Base-by-base conservation (phyloP, 2,888 invertebrate genomes). In the Drosophila quinaria region DNA sequence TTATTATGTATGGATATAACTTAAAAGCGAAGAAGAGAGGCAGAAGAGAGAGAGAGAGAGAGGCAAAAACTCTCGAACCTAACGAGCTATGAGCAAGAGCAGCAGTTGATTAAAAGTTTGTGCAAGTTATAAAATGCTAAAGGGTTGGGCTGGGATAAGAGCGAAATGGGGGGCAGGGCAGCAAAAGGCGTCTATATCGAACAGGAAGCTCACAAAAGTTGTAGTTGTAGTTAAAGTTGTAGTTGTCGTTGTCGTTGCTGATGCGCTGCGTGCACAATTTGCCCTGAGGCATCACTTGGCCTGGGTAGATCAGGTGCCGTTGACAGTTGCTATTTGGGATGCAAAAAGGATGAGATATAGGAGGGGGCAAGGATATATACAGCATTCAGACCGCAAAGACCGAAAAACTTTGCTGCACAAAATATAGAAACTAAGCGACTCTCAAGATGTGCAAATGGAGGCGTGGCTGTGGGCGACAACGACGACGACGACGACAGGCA, bases 51-150 rank as follows among this genome's bases (percentile, higher is more conserved):
- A 15, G 42, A 22, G 42, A 17, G 42, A 15, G 19, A 58, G 8
- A n/a, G 25, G 61, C 39, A 68, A 55, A 58, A 71, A 63, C 46
- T 47, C 70, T 63, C 46, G 50, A 65, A 78, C 61, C 62, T 74
- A 77, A 78, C 73, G 73, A 80, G 78, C 70, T 78, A 58, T 78
- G 80, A 83, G 83, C 74, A 35, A 63, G 51, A 71, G 72, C 81
- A 63, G 71, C 72, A 89, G 83, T 86, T 86, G 90, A 86, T 86
- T 86, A 86, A 86, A 86, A 86, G 65, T 87, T 89, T 70, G 55
- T 65, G 58, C 78, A 89, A 85, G 80, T 89, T 87, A 70, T 69
- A 78, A 79, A 77, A 73, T 73, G 54, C 62, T 47, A 62, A 39
- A 63, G 78, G 56, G 59, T 54, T 39, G 59, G 19, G 19, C 52